Evolutionary conservation across 1,140 invertebrate genomes (phyloP).

Genomic region (Oryctes rhinoceros): DNA sequence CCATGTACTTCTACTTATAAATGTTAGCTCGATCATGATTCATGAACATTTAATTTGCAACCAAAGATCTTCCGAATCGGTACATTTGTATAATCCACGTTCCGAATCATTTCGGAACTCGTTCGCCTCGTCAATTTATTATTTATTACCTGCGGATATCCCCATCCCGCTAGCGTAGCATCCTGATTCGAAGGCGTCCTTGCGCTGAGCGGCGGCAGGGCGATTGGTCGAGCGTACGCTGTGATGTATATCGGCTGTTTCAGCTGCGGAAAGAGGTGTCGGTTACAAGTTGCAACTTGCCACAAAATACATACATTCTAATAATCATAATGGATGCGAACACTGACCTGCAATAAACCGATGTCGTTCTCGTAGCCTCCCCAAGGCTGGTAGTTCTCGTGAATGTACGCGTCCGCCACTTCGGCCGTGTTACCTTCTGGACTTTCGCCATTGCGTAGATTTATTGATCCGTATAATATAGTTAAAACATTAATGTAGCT

Average conservation of each 20-base stretch:
- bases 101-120: no score
- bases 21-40: no score
- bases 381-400: conserved; percentile 39
- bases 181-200: not conserved
- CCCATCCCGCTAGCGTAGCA: conserved; percentile 44
- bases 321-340: no score
- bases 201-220: conserved; percentile 21
- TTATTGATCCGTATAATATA: conserved; percentile 37
- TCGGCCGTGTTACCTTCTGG: conserved; percentile 36
- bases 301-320: not conserved
- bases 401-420: conserved; percentile 33
- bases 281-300: no score
- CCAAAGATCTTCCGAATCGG: no score
- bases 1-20: no score
- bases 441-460: conserved; percentile 38
- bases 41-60: no score
- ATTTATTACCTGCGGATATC: conserved; percentile 40
- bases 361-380: conserved; percentile 42
- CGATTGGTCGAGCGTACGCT: conserved; percentile 20
- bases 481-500: conserved; percentile 30
- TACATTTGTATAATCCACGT: no score
- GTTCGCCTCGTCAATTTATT: not conserved
- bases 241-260: conserved; percentile 24
- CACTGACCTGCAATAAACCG: conserved; percentile 40
- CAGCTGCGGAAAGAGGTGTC: conserved; percentile 25